Evolutionary conservation across 2,797 vertebrate genomes (phyloP), one percentile per base, ranked within the genome.

Genomic region (Calcarius lapponicus): DNA sequence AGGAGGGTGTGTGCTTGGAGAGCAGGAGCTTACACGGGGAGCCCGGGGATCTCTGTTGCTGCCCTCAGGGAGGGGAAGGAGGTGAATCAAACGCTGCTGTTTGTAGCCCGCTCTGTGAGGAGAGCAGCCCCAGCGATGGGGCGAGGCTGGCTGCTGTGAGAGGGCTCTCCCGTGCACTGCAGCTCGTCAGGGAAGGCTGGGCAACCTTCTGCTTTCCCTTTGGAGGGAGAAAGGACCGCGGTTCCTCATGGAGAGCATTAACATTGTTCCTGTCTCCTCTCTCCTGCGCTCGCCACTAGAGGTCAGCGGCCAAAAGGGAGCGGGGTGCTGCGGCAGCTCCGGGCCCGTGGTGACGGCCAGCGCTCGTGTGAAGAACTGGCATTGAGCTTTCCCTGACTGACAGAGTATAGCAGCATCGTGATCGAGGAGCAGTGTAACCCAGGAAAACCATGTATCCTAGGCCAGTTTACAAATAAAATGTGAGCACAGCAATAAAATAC

Each of bases 181-280:
- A 25, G n/a, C 19, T 24, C 7, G 3, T 10, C 9, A 31, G 66
- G 60, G 24, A 21, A 21, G 16, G 25, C 1, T 29, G 40, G 7
- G 34, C 61, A 66, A 9, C 34, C 1, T 3, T 31, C 28, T 32
- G 50, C 25, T 40, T 47, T 81, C 34, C 24, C 4, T 62, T 51
- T 10, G 43, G 14, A 40, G 38, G 17, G 43, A 57, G 58, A 19
- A 53, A 45, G 43, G 19, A 24, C 10, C n/a, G 0, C 47, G 4
- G n/a, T 3, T 67, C 28, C n/a, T 67, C 15, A 0, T 2, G 62
- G 38, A 11, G 29, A 7, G 0, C 18, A 0, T 3, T 9, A 12
- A 0, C 18, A 0, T 2, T 13, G 45, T 24, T 60, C 4, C 9
- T 24, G 11, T 18, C 24, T 29, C 31, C 14, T 17, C 31, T 57